Conservation (phyloP, 2,888 invertebrate genomes). For the Lysandra coridon region DNA sequence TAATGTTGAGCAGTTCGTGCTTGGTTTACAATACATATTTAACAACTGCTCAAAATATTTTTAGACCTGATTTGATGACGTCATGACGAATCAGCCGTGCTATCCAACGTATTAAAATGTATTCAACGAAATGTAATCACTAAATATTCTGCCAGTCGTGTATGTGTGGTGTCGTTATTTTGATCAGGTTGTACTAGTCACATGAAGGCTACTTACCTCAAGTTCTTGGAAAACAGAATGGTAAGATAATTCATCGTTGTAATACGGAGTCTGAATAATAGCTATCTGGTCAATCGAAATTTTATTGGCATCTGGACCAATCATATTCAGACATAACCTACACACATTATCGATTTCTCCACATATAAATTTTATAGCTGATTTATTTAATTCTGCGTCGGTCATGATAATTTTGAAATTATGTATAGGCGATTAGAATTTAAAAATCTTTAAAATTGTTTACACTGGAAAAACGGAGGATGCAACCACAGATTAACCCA, state of each 20-base stretch:
- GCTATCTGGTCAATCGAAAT: not conserved
- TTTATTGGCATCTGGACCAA: not conserved
- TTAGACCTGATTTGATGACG: not conserved
- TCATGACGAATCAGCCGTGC: not conserved
- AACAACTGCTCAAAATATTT: too few relatives aligned
- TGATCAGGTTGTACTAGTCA: not conserved
- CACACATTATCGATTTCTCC: not conserved
- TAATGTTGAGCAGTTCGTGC: too few relatives aligned
- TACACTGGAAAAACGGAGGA: too few relatives aligned
- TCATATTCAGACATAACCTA: not conserved
- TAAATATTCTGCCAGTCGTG: not conserved
- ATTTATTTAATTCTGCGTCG: not conserved
- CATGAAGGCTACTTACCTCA: not conserved
- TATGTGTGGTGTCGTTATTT: too few relatives aligned
- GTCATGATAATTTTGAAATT: not conserved
- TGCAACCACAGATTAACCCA: too few relatives aligned
- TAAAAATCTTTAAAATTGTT: not conserved
- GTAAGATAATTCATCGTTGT: not conserved
- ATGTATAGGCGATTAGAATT: not conserved
- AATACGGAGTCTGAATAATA: conserved; percentile 3
- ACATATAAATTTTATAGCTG: not conserved
- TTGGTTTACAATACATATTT: too few relatives aligned
- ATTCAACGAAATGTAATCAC: too few relatives aligned
- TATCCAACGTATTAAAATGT: not conserved
- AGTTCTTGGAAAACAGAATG: not conserved